Evolutionary conservation across 2,888 invertebrate species (phyloP), one percentile per base, ranked within the genome.

Genomic region (Adelphocoris suturalis): DNA sequence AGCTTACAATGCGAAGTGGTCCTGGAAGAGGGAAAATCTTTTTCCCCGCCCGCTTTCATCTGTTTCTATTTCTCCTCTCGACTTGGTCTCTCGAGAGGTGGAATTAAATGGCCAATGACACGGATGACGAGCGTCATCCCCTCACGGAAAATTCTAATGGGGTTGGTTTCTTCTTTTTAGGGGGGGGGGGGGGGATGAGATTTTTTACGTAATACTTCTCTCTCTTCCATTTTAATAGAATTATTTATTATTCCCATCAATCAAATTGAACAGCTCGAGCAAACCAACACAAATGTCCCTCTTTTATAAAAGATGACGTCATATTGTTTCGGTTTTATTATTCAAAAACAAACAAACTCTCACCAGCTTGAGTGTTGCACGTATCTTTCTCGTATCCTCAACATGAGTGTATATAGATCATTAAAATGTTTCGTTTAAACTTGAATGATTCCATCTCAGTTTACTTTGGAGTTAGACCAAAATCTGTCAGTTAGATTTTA

Each of bases 51-150:
- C 46, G 13, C 75, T 75, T 86, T 75, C 86, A 75, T 75, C 75
- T 75, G 75, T 61, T 75, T 46, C 86, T 86, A 86, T 86, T 86
- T 86, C 48, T 75, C 75, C 52, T 46, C 86, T 75, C 48, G 86
- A 75, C 75, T 86, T 86, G 86, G 52, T 37, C 16, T 80, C 80
- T 48, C 76, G 27, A 37, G 88, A 55, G 80, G 88, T 88, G 88
- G 80, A 88, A 88, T 88, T 88, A 80, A 88, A 88, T 88, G 88
- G 88, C 27, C 80, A 80, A 88, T 88, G 80, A 68, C 80, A 78
- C 57, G 88, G 55, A 88, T 52, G 80, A 78, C 80, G 78, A 52
- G 80, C 19, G 76, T 78, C 80, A n/a, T 55, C 52, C 52, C 47
- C 47, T 55, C 88, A 16, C 52, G 52, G 88, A 78, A 68, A 86